phyloP scores from a whole-genome alignment of 2,113 vertebrate species.

The Labeo rohita region DNA sequence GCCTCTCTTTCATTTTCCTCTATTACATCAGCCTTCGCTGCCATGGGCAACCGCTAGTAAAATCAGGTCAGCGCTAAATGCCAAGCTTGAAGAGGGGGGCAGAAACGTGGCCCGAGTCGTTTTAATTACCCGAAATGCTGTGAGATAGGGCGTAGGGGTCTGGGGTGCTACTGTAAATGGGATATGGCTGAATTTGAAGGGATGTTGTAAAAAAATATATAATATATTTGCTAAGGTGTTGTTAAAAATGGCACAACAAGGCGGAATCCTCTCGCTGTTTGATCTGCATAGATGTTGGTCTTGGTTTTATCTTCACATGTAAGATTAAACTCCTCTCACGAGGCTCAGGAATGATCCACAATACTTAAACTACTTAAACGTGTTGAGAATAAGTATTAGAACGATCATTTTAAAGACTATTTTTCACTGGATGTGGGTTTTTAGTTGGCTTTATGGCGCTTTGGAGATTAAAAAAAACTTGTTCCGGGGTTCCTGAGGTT shows the following conservation, averaged over 20 bases:
- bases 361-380: background rate
- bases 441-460: background rate
- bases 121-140: constrained; percentile 32
- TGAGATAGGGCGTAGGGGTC: background rate
- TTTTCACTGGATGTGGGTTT: background rate
- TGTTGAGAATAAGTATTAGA: background rate
- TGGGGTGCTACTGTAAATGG: background rate
- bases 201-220: background rate
- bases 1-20: constrained; percentile 37
- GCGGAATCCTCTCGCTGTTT: background rate
- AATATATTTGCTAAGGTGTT: too few relatives aligned
- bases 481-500: too few relatives aligned
- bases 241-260: background rate
- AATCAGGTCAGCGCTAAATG: constrained; percentile 49
- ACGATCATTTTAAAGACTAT: background rate
- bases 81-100: constrained; percentile 13
- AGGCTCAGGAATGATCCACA: constrained; percentile 6
- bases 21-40: constrained; percentile 44
- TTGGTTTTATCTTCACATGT: constrained; percentile 9
- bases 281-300: constrained; percentile 36
- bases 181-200: background rate
- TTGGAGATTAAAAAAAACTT: background rate
- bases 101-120: background rate
- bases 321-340: constrained; percentile 15
- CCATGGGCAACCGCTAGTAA: constrained; percentile 28